Evolutionary conservation across 2,797 vertebrate species (phyloP), one percentile per base, ranked within the genome.

Genomic region (Hippopotamyrus pictus): DNA sequence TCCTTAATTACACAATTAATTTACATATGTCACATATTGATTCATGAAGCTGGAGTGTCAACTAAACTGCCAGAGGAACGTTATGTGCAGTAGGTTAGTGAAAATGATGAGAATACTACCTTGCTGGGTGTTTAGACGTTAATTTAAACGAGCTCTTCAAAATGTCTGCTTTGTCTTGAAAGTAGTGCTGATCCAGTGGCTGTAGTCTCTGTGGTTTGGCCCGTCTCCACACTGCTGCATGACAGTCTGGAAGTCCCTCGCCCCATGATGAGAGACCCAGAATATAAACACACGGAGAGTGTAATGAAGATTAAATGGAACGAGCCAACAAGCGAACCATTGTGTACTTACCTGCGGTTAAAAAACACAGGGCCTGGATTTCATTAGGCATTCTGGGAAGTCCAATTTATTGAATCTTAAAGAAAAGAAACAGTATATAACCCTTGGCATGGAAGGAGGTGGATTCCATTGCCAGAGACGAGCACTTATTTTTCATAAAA

Each of bases 251-350:
- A 50, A 17, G 53, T 19, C 46, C 89, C 73, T 44, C 7, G 5
- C 12, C n/a, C 76, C 76, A 37, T 88, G 86, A 89, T 89, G 85
- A 87, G 84, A 88, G 50, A 44, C 93, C 94, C 93, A 93, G 93
- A 93, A 92, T 93, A 92, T 94, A 94, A 95, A 95, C 93, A 94
- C 94, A 92, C 94, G 93, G 94, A 91, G 90, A 93, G 92, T 92
- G 90, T 94, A 94, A 95, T 94, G 94, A 95, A 94, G 93, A 95
- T 94, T 92, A 95, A 95, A 92, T 92, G 91, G 93, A 69, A 50
- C 17, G 93, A 89, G 91, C 90, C 93, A 95, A 96, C 94, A 95
- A 95, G 94, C 89, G 89, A 92, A 91, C 90, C 93, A 95, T 96
- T 96, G 94, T 95, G 93, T 93, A 91, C 90, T 89, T 89, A 94